Conservation (phyloP, 1,140 invertebrate species). For the Dendrolimus kikuchii region DNA sequence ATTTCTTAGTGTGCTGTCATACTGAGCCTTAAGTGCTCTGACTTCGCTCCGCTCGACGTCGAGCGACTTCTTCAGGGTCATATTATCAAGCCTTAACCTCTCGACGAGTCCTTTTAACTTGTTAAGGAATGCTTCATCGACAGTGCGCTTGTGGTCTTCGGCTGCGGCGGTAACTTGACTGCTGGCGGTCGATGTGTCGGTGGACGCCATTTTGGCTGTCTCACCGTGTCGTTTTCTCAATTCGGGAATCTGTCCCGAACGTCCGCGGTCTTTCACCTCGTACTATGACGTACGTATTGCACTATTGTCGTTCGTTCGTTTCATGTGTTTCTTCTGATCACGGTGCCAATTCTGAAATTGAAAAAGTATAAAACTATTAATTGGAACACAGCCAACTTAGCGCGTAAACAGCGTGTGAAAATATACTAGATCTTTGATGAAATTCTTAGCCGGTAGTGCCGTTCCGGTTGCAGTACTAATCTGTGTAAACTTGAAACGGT, state of each 20-base stretch:
- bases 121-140: conserved; percentile 65
- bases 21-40: conserved; percentile 63
- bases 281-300: conserved; percentile 27
- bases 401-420: background rate
- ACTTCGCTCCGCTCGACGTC: conserved; percentile 71
- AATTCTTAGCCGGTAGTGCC: background rate
- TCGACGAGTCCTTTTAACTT: conserved; percentile 65
- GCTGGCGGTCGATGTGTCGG: conserved; percentile 68
- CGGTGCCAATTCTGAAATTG: conserved; percentile 41
- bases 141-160: conserved; percentile 61
- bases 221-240: conserved; percentile 43
- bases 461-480: background rate
- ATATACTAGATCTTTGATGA: background rate
- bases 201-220: conserved; percentile 58
- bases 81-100: conserved; percentile 63
- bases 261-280: conserved; percentile 61
- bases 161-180: conserved; percentile 38
- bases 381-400: conserved; percentile 12
- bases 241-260: conserved; percentile 50
- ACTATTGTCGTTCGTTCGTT: conserved; percentile 19
- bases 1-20: conserved; percentile 54
- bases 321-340: conserved; percentile 17
- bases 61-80: conserved; percentile 66
- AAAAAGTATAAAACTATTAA: conserved; percentile 15
- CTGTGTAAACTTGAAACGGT: no score